These are phyloP conservation scores for Donacobius atricapilla DNA, from an alignment of 2,113 vertebrate species.

Conservation along the genomic window DNA sequence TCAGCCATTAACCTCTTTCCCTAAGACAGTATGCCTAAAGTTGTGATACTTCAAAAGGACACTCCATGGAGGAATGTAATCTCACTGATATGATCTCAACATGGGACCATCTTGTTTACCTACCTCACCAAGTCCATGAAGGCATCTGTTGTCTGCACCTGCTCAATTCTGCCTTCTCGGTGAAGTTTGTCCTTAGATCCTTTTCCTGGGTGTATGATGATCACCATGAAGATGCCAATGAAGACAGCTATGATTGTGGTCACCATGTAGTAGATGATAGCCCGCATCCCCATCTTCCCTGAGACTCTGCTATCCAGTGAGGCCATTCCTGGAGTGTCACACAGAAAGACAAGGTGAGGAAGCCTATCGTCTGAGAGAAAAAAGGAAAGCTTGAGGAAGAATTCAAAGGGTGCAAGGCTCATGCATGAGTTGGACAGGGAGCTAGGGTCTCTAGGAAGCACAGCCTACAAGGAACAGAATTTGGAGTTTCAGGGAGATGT, in stretches of 20 bases:
- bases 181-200: constrained; percentile 85
- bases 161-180: constrained; percentile 79
- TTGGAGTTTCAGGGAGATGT: not conserved
- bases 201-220: constrained; percentile 89
- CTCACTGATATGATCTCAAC: not conserved
- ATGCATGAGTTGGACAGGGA: not conserved
- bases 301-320: constrained; percentile 92
- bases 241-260: constrained; percentile 94
- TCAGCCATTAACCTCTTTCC: not conserved
- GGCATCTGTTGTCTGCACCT: constrained; percentile 88
- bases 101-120: not conserved
- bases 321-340: constrained; percentile 82
- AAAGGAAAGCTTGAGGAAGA: not conserved
- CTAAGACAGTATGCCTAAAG: not conserved
- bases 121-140: constrained; percentile 96
- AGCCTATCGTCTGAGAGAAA: not conserved
- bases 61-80: not conserved
- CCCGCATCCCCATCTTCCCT: constrained; percentile 89
- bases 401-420: not conserved
- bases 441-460: not conserved
- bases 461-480: not conserved
- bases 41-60: not conserved
- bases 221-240: constrained; percentile 91
- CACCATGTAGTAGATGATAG: constrained; percentile 92
- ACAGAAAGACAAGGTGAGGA: not conserved